Conservation (phyloP, 2,113 vertebrate species). For the Sinocyclocheilus rhinocerous region DNA sequence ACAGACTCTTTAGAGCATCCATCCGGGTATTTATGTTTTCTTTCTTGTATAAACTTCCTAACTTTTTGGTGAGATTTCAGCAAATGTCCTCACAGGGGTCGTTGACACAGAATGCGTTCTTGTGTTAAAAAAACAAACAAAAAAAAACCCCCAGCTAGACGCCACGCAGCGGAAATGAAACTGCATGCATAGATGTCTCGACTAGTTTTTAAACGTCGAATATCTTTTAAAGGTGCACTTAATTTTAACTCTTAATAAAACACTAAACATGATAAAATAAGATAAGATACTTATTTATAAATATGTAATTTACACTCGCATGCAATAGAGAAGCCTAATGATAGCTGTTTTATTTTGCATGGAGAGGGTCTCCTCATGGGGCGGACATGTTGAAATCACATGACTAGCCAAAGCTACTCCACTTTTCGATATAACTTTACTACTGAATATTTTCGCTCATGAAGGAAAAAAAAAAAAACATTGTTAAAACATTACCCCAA, state of each 20-base stretch:
- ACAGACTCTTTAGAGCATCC: constrained; percentile 72
- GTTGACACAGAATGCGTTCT: not conserved
- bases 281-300: too few species aligned
- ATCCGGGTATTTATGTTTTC: constrained; percentile 59
- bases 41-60: constrained; percentile 8
- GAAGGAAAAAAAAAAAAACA: too few species aligned
- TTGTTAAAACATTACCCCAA: too few species aligned
- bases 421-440: not conserved
- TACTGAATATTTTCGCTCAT: not conserved
- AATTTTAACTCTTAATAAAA: not conserved
- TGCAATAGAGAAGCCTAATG: too few species aligned
- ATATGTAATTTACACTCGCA: too few species aligned
- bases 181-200: not conserved
- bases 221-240: not conserved
- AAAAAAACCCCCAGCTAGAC: not conserved
- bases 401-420: not conserved
- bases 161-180: not conserved
- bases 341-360: too few species aligned
- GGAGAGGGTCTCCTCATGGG: not conserved
- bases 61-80: not conserved
- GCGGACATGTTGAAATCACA: not conserved
- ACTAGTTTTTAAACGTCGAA: not conserved
- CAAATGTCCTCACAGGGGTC: not conserved
- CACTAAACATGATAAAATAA: too few species aligned
- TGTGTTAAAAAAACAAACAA: not conserved